Conservation (phyloP, 1,140 invertebrate genomes). For the Aphaenogaster rudis region DNA sequence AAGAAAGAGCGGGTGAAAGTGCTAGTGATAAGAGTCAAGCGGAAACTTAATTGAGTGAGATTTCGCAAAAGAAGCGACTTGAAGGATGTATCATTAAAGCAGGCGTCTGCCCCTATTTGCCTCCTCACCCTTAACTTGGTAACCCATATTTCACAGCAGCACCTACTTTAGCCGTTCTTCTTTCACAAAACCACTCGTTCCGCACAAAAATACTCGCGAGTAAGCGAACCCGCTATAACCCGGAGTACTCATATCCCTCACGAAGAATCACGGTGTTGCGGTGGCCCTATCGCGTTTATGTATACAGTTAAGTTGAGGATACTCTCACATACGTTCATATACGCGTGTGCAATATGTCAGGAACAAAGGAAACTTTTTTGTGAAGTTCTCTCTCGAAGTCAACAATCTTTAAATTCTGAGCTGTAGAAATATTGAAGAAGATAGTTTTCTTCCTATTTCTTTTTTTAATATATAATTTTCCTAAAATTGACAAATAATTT, state of each 20-base stretch:
- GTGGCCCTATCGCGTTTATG: not conserved
- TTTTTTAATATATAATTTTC: not conserved
- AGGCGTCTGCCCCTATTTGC: constrained; percentile 55
- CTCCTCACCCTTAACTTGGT: constrained; percentile 82
- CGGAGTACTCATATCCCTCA: constrained; percentile 67
- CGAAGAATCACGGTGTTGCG: not conserved
- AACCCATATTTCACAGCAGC: constrained; percentile 86
- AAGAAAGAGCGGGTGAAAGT: not conserved
- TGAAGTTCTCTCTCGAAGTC: not conserved
- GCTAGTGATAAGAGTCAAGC: constrained; percentile 22
- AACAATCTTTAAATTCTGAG: not conserved
- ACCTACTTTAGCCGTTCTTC: constrained; percentile 84
- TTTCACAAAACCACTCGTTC: constrained; percentile 84
- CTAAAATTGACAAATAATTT: not conserved
- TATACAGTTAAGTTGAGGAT: not conserved
- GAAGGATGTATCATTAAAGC: constrained; percentile 82
- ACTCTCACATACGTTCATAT: not conserved
- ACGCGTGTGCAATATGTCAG: not conserved
- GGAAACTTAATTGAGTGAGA: constrained; percentile 78
- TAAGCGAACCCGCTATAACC: constrained; percentile 67
- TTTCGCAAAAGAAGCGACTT: constrained; percentile 75
- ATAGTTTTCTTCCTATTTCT: not conserved
- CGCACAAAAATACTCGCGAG: constrained; percentile 80
- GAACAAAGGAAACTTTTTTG: not conserved
- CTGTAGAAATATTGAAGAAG: not conserved